Percentiles rank a stretch among this genome's conserved stretches.
These are phyloP conservation scores for Yasuhikotakia modesta DNA, from an alignment of 2,797 vertebrate genomes.

Conservation along the genomic window DNA sequence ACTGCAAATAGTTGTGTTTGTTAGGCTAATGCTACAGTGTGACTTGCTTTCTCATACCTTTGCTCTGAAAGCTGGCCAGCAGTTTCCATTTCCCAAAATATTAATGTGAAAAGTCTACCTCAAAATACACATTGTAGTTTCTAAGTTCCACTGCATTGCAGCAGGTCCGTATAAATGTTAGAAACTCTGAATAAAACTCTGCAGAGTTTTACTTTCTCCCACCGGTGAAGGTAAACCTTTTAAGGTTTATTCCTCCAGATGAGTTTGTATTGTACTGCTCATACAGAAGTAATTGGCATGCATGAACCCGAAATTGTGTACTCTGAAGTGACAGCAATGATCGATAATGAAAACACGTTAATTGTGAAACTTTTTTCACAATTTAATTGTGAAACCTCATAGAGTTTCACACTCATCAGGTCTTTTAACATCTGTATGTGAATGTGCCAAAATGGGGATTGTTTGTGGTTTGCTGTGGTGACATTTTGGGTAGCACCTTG, in stretches of 20 bases:
- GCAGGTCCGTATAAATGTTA: background rate
- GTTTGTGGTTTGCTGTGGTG: conserved; percentile 3
- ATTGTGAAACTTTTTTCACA: background rate
- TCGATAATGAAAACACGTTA: conserved; percentile 6
- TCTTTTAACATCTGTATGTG: background rate
- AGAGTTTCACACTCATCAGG: background rate
- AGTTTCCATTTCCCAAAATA: background rate
- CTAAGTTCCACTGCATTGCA: background rate
- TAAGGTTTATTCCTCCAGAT: background rate
- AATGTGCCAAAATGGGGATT: background rate
- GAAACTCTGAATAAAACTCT: background rate
- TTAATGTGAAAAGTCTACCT: background rate
- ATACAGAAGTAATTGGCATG: conserved; percentile 26
- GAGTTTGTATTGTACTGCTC: conserved; percentile 30
- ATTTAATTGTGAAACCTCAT: background rate
- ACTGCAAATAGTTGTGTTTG: background rate
- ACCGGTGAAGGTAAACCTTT: background rate
- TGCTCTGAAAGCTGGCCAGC: background rate
- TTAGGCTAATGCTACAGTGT: background rate
- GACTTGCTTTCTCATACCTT: background rate
- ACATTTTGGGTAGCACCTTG: background rate
- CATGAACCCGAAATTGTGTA: background rate
- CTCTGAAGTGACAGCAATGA: background rate
- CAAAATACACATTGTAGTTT: no score
- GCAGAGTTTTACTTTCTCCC: background rate